A percentile compares a stretch with the other conserved stretches of the same genome.
phyloP scores from a whole-genome alignment of 1,140 invertebrate genomes.

The Meloidogyne hapla region DNA sequence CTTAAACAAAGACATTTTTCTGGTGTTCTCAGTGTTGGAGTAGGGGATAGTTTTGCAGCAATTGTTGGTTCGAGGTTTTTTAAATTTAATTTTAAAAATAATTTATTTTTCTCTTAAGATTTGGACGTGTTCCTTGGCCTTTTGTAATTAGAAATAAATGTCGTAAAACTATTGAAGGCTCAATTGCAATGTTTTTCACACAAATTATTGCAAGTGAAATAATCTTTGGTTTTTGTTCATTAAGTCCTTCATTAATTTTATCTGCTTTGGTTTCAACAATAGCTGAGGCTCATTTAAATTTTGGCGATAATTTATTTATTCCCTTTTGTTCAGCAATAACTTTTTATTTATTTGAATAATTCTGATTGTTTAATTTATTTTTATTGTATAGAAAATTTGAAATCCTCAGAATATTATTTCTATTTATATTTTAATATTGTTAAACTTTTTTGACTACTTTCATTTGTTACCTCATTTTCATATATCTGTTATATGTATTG shows the following conservation, averaged over 20 bases:
- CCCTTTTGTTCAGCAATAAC: background rate
- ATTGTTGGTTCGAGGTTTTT: slow-evolving; percentile 40
- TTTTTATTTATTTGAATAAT: slow-evolving; percentile 5
- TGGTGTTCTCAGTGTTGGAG: slow-evolving; percentile 50
- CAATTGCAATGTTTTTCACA: slow-evolving; percentile 48
- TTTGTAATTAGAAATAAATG: background rate
- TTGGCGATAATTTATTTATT: slow-evolving; percentile 8
- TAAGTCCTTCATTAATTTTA: background rate
- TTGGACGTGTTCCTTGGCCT: slow-evolving; percentile 27
- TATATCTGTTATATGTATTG: background rate
- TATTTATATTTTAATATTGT: background rate
- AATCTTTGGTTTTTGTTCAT: slow-evolving; percentile 20
- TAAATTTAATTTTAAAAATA: background rate
- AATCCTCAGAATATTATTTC: too few relatives aligned
- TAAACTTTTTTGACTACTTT: background rate
- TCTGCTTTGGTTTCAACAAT: background rate
- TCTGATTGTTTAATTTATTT: background rate
- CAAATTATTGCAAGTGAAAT: slow-evolving; percentile 36
- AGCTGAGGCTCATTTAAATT: slow-evolving; percentile 5
- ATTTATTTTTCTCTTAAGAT: background rate
- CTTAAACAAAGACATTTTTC: slow-evolving; percentile 46
- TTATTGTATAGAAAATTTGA: too few relatives aligned
- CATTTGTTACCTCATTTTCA: background rate
- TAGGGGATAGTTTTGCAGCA: slow-evolving; percentile 55
- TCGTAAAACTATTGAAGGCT: slow-evolving; percentile 49